Evolutionary conservation across 2,113 vertebrate species (phyloP).

Genomic region (Hippopotamus amphibius): DNA sequence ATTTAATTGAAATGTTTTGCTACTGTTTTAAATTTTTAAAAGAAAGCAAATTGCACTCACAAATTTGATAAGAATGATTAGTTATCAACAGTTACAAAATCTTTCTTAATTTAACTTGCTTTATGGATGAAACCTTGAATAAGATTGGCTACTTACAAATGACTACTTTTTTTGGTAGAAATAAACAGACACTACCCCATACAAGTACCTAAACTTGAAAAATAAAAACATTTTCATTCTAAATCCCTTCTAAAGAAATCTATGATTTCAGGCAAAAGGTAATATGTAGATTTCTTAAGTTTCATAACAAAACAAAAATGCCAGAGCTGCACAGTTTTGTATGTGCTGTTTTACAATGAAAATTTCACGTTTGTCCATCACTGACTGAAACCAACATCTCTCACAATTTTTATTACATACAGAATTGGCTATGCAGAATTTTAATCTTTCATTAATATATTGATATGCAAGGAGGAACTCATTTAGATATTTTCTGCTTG

Average conservation of each 20-base stretch:
- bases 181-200: background rate
- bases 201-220: background rate
- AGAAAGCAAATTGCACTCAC: background rate
- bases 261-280: background rate
- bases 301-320: background rate
- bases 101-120: conserved; percentile 23
- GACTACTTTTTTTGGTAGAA: background rate
- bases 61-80: conserved; percentile 46
- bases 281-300: background rate
- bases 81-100: conserved; percentile 42
- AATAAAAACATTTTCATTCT: background rate
- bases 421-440: conserved; percentile 20
- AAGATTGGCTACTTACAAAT: background rate
- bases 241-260: background rate
- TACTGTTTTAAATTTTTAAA: background rate
- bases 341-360: conserved; percentile 12
- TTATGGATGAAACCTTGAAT: background rate
- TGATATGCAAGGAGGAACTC: background rate
- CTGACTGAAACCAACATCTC: background rate
- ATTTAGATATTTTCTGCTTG: background rate
- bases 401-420: conserved; percentile 43
- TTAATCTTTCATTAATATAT: conserved; percentile 1
- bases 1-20: conserved; percentile 21
- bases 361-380: background rate
- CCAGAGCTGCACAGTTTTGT: background rate